phyloP scores from a whole-genome alignment of 2,888 invertebrate genomes.

The Cheilosia pagana region DNA sequence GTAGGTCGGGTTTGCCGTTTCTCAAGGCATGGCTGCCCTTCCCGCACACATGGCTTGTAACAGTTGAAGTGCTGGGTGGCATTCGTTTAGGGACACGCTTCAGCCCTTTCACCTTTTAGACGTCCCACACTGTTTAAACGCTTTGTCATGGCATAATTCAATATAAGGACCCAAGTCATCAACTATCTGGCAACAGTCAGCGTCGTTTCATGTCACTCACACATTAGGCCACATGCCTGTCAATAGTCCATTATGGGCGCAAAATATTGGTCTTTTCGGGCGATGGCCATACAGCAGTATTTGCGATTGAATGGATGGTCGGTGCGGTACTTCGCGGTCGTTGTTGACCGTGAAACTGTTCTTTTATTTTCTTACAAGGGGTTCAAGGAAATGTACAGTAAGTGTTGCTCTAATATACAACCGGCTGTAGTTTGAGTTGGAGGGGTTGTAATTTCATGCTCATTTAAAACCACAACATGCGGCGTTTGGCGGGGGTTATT shows the following conservation, averaged over 20 bases:
- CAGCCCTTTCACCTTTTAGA: constrained; percentile 12
- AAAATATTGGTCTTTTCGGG: constrained; percentile 64
- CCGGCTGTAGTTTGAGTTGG: constrained; percentile 52
- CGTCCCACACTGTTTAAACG: constrained; percentile 49
- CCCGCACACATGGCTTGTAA: constrained; percentile 6
- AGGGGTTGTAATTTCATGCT: constrained; percentile 60
- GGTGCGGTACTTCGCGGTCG: constrained; percentile 11
- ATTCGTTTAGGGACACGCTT: constrained; percentile 19
- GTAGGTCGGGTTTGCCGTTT: constrained; percentile 33
- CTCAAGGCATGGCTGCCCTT: constrained; percentile 1
- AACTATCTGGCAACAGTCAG: constrained; percentile 68
- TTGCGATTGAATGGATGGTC: constrained; percentile 20
- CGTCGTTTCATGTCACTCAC: constrained; percentile 61
- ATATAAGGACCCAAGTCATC: constrained; percentile 60
- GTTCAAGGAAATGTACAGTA: constrained; percentile 57
- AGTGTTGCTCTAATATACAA: constrained; percentile 10
- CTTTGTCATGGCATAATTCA: constrained; percentile 73
- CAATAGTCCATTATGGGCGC: constrained; percentile 68
- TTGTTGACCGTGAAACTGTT: constrained; percentile 67
- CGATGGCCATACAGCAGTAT: constrained; percentile 46
- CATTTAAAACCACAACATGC: constrained; percentile 68
- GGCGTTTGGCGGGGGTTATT: constrained; percentile 45
- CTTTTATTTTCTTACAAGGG: constrained; percentile 50
- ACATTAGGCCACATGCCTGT: constrained; percentile 70
- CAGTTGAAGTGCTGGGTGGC: constrained; percentile 18